Percentiles rank a stretch among this genome's conserved stretches.
phyloP scores from a whole-genome alignment of 2,797 vertebrate genomes.

The Arrhamphus sclerolepis region DNA sequence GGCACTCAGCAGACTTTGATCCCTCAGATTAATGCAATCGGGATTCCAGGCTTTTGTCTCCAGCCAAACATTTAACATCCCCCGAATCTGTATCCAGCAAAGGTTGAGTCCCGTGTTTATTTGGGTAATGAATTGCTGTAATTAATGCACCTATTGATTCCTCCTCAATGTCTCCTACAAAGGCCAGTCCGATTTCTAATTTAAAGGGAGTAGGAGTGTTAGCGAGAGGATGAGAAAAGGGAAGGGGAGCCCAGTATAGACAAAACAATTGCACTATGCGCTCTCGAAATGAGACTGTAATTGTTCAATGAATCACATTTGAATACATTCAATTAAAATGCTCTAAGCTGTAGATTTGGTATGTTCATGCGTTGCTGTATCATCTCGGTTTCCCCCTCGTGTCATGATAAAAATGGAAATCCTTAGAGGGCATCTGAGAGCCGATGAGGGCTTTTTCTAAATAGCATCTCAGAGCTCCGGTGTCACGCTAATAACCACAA shows the following conservation, averaged over 20 bases:
- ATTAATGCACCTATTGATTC: slow-evolving; percentile 98
- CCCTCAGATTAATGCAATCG: slow-evolving; percentile 90
- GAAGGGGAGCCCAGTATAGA: slow-evolving; percentile 71
- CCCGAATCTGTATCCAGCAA: slow-evolving; percentile 89
- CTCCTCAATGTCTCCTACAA: slow-evolving; percentile 87
- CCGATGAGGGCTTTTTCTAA: slow-evolving; percentile 74
- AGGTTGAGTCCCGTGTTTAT: slow-evolving; percentile 92
- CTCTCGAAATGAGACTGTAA: slow-evolving; percentile 75
- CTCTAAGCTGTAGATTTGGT: slow-evolving; percentile 65
- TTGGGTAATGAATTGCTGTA: slow-evolving; percentile 98
- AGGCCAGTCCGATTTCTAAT: slow-evolving; percentile 96
- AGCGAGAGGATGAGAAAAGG: slow-evolving; percentile 65
- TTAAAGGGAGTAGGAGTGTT: slow-evolving; percentile 87
- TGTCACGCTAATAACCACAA: slow-evolving; percentile 79
- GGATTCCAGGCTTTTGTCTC: slow-evolving; percentile 89
- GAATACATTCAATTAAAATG: slow-evolving; percentile 86
- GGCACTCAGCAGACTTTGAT: slow-evolving; percentile 88
- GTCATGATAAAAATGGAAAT: slow-evolving; percentile 88
- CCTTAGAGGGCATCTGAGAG: slow-evolving; percentile 71
- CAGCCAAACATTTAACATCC: slow-evolving; percentile 83
- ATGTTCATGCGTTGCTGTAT: slow-evolving; percentile 51
- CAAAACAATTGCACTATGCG: slow-evolving; percentile 79
- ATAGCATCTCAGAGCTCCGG: slow-evolving; percentile 64
- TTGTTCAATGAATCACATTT: slow-evolving; percentile 88
- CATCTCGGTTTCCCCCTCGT: slow-evolving; percentile 56